These are phyloP conservation scores for Planococcus citri DNA, from an alignment of 1,140 invertebrate species.

Conservation along the genomic window DNA sequence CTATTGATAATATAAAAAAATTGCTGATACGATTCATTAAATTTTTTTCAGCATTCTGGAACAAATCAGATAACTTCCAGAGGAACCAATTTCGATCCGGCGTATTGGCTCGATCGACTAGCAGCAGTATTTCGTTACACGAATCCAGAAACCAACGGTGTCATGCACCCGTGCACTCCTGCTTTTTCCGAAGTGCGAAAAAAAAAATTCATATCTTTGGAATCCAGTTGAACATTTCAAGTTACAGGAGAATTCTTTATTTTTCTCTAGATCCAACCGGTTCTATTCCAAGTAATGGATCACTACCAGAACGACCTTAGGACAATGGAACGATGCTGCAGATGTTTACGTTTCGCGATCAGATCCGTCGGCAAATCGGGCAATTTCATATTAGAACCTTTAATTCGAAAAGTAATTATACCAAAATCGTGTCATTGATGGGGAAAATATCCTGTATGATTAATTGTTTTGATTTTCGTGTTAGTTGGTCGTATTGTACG, in stretches of 20 bases:
- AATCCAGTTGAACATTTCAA: background rate
- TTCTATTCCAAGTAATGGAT: constrained; percentile 60
- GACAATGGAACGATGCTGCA: constrained; percentile 83
- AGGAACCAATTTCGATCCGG: constrained; percentile 55
- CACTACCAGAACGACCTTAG: constrained; percentile 69
- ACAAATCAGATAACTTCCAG: constrained; percentile 33
- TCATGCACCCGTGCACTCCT: constrained; percentile 64
- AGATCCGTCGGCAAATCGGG: constrained; percentile 71
- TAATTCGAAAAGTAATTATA: constrained; percentile 66
- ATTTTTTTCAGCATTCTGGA: background rate
- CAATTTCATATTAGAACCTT: constrained; percentile 56
- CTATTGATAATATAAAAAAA: too few species aligned
- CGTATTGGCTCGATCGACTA: constrained; percentile 82
- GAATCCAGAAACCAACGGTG: constrained; percentile 46
- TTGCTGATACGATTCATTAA: background rate
- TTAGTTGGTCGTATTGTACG: constrained; percentile 81
- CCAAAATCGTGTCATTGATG: constrained; percentile 14
- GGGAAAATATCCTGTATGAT: background rate
- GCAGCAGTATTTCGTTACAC: constrained; percentile 77
- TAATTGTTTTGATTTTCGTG: constrained; percentile 28
- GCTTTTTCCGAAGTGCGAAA: constrained; percentile 56
- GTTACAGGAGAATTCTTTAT: background rate
- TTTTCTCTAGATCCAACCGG: constrained; percentile 51
- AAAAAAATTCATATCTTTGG: background rate
- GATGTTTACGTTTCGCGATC: constrained; percentile 77